These are phyloP conservation scores for Pteronotus mesoamericanus DNA, from an alignment of 2,797 vertebrate species.

Conservation along the genomic window DNA sequence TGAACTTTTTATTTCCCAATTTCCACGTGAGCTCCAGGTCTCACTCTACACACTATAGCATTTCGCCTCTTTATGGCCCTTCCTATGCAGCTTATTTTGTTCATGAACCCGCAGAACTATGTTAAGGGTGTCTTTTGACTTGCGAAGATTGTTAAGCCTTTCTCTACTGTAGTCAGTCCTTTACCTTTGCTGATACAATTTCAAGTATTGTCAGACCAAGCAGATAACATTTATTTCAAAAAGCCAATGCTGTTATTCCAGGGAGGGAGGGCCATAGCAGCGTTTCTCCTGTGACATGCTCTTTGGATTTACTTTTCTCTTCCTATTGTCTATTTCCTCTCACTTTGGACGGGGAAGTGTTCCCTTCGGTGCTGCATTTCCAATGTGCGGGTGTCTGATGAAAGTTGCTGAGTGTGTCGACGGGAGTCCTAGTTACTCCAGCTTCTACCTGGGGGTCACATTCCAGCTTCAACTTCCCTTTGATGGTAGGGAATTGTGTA, in stretches of 20 bases:
- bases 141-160: neutral
- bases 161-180: neutral
- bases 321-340: neutral
- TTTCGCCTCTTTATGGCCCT: neutral
- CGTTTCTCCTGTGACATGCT: neutral
- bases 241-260: neutral
- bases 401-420: neutral
- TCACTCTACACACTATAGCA: rapidly evolving
- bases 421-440: neutral
- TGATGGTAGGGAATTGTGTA: too few species aligned
- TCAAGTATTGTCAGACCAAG: neutral
- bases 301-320: neutral
- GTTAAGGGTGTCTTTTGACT: neutral
- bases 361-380: neutral
- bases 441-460: neutral
- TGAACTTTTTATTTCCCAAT: neutral
- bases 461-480: neutral
- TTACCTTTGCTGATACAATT: neutral
- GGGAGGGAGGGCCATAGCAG: rapidly evolving
- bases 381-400: neutral
- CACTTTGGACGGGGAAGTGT: neutral
- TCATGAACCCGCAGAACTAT: neutral
- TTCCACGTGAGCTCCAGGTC: neutral
- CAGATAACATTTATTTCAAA: neutral
- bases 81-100: neutral